These are phyloP conservation scores for Pithys albifrons DNA, from an alignment of 2,113 vertebrate genomes.

Conservation along the genomic window DNA sequence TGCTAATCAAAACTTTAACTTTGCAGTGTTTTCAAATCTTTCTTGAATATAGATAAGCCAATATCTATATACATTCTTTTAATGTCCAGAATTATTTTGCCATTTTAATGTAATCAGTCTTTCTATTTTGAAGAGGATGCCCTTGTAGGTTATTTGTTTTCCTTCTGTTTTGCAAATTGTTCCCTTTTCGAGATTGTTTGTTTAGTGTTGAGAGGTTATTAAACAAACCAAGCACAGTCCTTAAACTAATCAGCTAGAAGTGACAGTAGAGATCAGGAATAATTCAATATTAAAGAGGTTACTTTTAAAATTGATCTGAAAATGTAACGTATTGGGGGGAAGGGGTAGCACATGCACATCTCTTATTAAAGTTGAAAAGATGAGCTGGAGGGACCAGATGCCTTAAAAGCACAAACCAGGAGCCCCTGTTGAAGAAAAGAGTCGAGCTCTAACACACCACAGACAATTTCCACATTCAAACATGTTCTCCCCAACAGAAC, in stretches of 20 bases:
- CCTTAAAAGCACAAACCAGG: background rate
- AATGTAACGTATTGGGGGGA: constrained; percentile 30
- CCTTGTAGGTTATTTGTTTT: constrained; percentile 79
- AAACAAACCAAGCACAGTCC: constrained; percentile 75
- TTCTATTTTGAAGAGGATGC: constrained; percentile 58
- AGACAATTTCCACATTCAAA: background rate
- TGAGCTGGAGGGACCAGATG: background rate
- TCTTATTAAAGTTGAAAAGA: background rate
- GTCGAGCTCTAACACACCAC: background rate
- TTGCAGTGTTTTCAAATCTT: constrained; percentile 70
- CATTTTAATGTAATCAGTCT: constrained; percentile 71
- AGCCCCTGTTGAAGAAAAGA: background rate
- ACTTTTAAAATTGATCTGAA: constrained; percentile 63
- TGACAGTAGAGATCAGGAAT: constrained; percentile 54
- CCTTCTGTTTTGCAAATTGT: constrained; percentile 77
- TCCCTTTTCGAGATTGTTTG: constrained; percentile 77
- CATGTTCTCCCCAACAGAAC: background rate
- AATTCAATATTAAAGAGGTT: constrained; percentile 76
- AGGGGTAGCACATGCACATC: background rate
- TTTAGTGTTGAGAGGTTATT: constrained; percentile 80
- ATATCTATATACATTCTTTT: constrained; percentile 69
- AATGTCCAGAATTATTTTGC: constrained; percentile 64
- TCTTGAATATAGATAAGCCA: constrained; percentile 72
- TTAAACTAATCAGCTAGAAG: constrained; percentile 73
- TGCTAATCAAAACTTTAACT: constrained; percentile 77